Evolutionary conservation across 1,140 invertebrate species (phyloP).

Genomic region (Scaptomyza hsui): DNA sequence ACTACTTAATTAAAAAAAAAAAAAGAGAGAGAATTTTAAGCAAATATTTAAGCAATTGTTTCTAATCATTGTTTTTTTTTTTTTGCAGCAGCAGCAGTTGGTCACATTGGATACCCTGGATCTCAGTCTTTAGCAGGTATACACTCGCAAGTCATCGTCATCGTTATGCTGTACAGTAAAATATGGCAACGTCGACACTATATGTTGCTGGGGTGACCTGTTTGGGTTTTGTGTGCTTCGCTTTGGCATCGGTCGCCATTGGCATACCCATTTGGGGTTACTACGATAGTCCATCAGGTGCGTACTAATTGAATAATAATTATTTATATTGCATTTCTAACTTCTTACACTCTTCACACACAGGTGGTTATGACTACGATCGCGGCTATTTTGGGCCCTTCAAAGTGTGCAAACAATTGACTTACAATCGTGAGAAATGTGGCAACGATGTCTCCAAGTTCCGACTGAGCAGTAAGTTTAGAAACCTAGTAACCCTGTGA

Average conservation of each 20-base stretch:
- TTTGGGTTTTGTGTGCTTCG: conserved; percentile 90
- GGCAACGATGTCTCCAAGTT: conserved; percentile 91
- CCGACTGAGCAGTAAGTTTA: conserved; percentile 89
- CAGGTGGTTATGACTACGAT: conserved; percentile 85
- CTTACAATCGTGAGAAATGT: conserved; percentile 92
- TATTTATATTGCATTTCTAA: conserved; percentile 82
- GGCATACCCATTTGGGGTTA: conserved; percentile 92
- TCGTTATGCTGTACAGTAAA: conserved; percentile 81
- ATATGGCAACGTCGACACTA: conserved; percentile 85
- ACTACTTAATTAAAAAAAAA: conserved; percentile 39
- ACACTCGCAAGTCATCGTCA: conserved; percentile 44
- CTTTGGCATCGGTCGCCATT: conserved; percentile 90
- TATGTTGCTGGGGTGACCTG: conserved; percentile 90
- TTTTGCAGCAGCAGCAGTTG: conserved; percentile 9
- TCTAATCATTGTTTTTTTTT: conserved; percentile 11
- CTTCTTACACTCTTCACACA: background rate
- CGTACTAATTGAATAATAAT: conserved; percentile 14
- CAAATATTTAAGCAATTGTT: conserved; percentile 42
- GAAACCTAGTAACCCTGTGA: background rate
- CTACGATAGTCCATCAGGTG: conserved; percentile 87
- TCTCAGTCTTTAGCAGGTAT: conserved; percentile 44
- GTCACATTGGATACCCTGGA: conserved; percentile 42
- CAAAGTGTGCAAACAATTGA: conserved; percentile 91
- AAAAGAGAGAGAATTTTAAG: background rate
- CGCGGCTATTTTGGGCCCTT: conserved; percentile 94